These are phyloP conservation scores for Protosalanx chinensis DNA, from an alignment of 2,797 vertebrate genomes.

Conservation along the genomic window DNA sequence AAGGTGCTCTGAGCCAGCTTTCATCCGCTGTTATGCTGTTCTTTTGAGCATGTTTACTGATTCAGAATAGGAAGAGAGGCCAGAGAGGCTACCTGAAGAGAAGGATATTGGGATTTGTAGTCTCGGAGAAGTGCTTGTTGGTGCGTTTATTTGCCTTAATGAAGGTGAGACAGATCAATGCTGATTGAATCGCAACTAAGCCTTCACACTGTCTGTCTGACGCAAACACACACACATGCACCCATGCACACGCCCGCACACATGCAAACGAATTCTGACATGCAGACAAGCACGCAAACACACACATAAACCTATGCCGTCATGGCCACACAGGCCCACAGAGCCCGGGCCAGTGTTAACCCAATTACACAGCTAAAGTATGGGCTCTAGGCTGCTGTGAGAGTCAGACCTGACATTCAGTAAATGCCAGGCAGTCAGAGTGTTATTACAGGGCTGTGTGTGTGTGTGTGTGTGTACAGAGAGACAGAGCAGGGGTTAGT, in stretches of 20 bases:
- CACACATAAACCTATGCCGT: slow-evolving; percentile 46
- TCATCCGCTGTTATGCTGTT: neutral
- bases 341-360: slow-evolving; percentile 59
- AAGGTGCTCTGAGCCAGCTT: neutral
- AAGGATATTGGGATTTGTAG: neutral
- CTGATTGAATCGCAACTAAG: slow-evolving; percentile 33
- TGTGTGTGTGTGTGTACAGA: slow-evolving; percentile 20
- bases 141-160: slow-evolving; percentile 12
- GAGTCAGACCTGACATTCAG: slow-evolving; percentile 70
- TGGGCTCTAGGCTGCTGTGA: slow-evolving; percentile 57
- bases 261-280: slow-evolving; percentile 22
- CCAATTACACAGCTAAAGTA: slow-evolving; percentile 70
- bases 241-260: slow-evolving; percentile 36
- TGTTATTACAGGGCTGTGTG: slow-evolving; percentile 48
- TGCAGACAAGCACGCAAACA: slow-evolving; percentile 9
- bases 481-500: slow-evolving; percentile 41
- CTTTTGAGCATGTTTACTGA: neutral
- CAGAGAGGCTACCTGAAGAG: neutral
- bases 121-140: neutral
- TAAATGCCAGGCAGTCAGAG: slow-evolving; percentile 69
- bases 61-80: neutral
- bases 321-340: slow-evolving; percentile 20
- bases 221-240: neutral
- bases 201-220: neutral
- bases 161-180: slow-evolving; percentile 41